Conservation (phyloP, 2,888 invertebrate genomes). For the Brachylomia viminalis region DNA sequence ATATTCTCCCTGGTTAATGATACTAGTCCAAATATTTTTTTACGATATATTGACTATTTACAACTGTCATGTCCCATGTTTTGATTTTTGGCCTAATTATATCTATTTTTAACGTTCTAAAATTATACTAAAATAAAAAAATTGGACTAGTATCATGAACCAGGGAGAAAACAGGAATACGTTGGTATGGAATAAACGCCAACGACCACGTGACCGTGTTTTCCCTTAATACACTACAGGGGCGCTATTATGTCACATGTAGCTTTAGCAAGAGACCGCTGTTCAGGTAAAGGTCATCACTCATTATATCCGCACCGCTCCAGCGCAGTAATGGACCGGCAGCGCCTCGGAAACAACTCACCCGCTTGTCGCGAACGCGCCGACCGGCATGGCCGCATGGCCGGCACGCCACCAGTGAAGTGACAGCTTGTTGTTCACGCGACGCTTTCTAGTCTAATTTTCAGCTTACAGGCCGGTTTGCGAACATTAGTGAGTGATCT, state of each 20-base stretch:
- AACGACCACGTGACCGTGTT: accelerated
- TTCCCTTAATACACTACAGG: neutral
- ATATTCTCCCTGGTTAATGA: neutral
- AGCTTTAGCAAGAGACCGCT: neutral
- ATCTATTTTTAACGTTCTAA: too few species aligned
- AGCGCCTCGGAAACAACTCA: too few species aligned
- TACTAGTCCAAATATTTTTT: neutral
- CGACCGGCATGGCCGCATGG: neutral
- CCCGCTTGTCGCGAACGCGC: neutral
- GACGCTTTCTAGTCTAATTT: too few species aligned
- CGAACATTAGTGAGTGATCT: neutral
- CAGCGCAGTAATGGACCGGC: neutral
- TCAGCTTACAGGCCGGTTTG: neutral
- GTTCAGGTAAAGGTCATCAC: neutral
- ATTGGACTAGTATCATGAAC: too few species aligned
- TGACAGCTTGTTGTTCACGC: too few species aligned
- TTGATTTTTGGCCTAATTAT: too few species aligned
- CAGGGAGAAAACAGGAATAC: too few species aligned
- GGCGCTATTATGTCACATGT: neutral
- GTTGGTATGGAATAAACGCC: too few species aligned
- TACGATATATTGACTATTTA: too few species aligned
- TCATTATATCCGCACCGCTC: neutral
- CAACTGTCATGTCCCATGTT: too few species aligned
- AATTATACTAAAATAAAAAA: too few species aligned
- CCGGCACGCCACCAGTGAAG: neutral